Conservation (phyloP, 2,888 invertebrate species). For the Brachypterus glaber region DNA sequence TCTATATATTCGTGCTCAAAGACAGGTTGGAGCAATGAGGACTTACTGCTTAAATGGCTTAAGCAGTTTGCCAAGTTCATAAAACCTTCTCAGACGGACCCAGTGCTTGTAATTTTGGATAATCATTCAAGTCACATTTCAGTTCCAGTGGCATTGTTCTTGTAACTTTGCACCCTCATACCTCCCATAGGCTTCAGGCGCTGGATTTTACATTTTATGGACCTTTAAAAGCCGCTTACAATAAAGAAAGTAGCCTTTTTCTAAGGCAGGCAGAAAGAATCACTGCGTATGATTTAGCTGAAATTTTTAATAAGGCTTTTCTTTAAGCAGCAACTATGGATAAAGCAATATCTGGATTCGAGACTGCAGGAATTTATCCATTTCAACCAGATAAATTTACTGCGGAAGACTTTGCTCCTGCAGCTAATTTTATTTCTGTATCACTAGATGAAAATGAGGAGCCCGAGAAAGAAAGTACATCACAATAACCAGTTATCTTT, state of each 20-base stretch:
- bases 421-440: not conserved
- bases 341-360: slow-evolving; percentile 7
- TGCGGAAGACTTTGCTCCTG: slow-evolving; percentile 2
- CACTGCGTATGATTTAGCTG: not conserved
- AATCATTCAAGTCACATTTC: slow-evolving; percentile 14
- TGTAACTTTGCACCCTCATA: slow-evolving; percentile 15
- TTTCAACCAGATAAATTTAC: slow-evolving; percentile 5
- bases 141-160: slow-evolving; percentile 12
- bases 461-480: too few relatives aligned
- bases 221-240: slow-evolving; percentile 14
- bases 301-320: slow-evolving; percentile 5
- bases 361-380: slow-evolving; percentile 8
- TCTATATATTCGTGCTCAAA: not conserved
- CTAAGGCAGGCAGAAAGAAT: slow-evolving; percentile 4
- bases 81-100: not conserved
- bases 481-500: too few relatives aligned
- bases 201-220: slow-evolving; percentile 15
- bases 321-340: slow-evolving; percentile 7
- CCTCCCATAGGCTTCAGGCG: slow-evolving; percentile 15
- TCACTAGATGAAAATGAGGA: too few relatives aligned
- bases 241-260: slow-evolving; percentile 12
- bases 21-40: not conserved
- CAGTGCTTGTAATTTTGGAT: slow-evolving; percentile 11
- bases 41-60: not conserved
- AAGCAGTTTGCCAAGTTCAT: slow-evolving; percentile 2